phyloP scores from a whole-genome alignment of 2,888 invertebrate genomes.

The Idaea straminata region DNA sequence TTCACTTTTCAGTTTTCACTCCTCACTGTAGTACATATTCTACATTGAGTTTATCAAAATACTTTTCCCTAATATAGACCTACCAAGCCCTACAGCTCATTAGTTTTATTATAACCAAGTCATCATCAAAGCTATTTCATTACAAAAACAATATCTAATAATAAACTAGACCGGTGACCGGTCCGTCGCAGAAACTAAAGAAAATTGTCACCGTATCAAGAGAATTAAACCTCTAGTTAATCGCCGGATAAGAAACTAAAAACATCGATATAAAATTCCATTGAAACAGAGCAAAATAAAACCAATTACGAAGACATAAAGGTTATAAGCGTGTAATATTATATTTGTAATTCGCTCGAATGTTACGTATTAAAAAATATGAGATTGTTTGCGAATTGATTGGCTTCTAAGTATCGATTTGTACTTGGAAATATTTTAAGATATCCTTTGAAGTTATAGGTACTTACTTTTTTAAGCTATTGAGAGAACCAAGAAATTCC shows the following conservation, averaged over 20 bases:
- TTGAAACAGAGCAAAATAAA: neutral
- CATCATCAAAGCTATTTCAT: constrained; percentile 2
- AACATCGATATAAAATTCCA: neutral
- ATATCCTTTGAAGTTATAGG: constrained; percentile 23
- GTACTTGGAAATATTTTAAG: constrained; percentile 48
- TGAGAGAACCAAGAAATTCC: too few species aligned
- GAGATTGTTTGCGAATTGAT: constrained; percentile 46
- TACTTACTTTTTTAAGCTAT: neutral
- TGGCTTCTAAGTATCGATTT: constrained; percentile 60
- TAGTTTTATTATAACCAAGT: neutral
- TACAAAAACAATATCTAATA: constrained; percentile 30
- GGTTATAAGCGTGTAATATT: neutral
- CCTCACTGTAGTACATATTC: too few species aligned
- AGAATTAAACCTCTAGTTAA: constrained; percentile 58
- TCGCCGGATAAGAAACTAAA: constrained; percentile 49
- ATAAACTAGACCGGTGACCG: constrained; percentile 33
- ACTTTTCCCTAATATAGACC: neutral
- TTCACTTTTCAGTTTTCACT: too few species aligned
- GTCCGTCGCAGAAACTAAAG: constrained; percentile 38
- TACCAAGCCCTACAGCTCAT: neutral
- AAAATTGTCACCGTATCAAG: constrained; percentile 59
- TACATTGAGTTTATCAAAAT: too few species aligned
- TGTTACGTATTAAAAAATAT: neutral
- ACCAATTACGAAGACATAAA: neutral
- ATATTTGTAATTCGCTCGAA: neutral